Evolutionary conservation across 1,140 invertebrate species (phyloP).

Genomic region (Drosophila nannoptera): DNA sequence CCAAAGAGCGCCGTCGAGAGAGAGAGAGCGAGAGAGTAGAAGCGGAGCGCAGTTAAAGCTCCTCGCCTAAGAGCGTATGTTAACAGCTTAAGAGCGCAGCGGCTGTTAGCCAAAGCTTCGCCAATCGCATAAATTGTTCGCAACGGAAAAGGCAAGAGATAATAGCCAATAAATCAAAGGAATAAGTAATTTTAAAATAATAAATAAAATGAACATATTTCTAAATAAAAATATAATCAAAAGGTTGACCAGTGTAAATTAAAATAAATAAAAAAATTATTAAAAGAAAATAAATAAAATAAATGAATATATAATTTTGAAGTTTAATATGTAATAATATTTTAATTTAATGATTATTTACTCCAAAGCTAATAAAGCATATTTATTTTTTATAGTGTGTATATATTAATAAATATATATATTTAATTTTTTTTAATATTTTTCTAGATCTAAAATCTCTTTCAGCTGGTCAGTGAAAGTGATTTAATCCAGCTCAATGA

Average conservation of each 20-base stretch:
- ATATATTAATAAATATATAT: too few relatives aligned
- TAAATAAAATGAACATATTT: background rate
- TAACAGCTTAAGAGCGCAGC: constrained; percentile 36
- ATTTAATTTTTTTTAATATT: too few relatives aligned
- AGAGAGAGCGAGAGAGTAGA: constrained; percentile 5
- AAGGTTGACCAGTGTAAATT: background rate
- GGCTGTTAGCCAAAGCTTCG: constrained; percentile 37
- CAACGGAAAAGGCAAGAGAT: background rate
- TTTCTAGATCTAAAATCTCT: too few relatives aligned
- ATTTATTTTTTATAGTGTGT: too few relatives aligned
- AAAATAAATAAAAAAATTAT: background rate
- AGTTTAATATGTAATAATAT: background rate
- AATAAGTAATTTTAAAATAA: background rate
- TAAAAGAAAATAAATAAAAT: background rate
- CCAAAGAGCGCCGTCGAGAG: background rate
- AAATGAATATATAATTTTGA: background rate
- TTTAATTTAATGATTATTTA: background rate
- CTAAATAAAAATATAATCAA: background rate
- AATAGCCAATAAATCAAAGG: background rate
- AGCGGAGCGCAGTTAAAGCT: constrained; percentile 23
- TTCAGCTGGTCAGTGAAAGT: too few relatives aligned
- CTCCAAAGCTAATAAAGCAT: too few relatives aligned
- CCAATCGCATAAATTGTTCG: background rate
- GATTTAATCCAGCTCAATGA: too few relatives aligned
- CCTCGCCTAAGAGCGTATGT: constrained; percentile 17